phyloP scores from a whole-genome alignment of 2,113 vertebrate genomes.

The Delphinapterus leucas region DNA sequence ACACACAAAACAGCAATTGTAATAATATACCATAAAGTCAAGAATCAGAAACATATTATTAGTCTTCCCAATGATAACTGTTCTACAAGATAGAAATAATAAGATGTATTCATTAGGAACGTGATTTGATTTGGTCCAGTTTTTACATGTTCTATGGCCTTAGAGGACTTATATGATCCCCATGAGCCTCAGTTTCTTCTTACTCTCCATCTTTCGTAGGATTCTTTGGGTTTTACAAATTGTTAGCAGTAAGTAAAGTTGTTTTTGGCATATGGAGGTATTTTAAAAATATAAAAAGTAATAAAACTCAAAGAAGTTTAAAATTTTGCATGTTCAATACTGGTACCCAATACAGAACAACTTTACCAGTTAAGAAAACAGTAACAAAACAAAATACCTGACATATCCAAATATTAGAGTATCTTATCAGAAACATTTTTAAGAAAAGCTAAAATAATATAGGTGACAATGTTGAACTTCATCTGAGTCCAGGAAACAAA shows the following conservation, averaged over 20 bases:
- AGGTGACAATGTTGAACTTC: background rate
- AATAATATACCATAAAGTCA: background rate
- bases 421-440: background rate
- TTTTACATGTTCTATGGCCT: background rate
- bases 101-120: background rate
- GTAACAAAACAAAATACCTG: background rate
- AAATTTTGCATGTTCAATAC: background rate
- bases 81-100: background rate
- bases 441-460: background rate
- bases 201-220: background rate
- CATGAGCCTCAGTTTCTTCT: background rate
- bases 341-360: background rate
- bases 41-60: background rate
- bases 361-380: background rate
- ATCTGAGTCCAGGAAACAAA: background rate
- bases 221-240: background rate
- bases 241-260: background rate
- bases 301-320: background rate
- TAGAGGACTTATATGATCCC: background rate
- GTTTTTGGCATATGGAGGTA: background rate
- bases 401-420: background rate
- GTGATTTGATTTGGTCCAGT: background rate
- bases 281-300: background rate
- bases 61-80: background rate
- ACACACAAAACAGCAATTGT: background rate